Conservation (phyloP, 2,888 invertebrate species). For the Hoplodrina blanda region DNA sequence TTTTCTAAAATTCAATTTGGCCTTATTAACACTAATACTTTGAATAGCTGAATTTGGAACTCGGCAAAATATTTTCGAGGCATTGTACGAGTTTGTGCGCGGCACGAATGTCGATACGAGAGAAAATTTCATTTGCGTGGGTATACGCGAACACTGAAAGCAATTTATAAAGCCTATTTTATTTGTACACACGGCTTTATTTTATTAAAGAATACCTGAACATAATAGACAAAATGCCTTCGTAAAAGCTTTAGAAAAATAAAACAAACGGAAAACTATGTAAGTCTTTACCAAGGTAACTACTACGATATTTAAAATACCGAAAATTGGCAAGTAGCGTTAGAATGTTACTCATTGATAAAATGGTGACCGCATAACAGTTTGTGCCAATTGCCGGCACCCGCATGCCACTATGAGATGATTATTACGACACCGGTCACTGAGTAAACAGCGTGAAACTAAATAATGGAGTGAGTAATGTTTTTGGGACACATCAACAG, state of each 20-base stretch:
- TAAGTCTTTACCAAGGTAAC: slow-evolving; percentile 16
- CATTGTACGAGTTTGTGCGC: slow-evolving; percentile 20
- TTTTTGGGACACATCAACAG: slow-evolving; percentile 36
- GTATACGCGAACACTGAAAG: slow-evolving; percentile 15
- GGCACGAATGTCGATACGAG: slow-evolving; percentile 15
- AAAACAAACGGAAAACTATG: slow-evolving; percentile 1
- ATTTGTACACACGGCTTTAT: slow-evolving; percentile 15
- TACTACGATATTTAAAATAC: slow-evolving; percentile 35
- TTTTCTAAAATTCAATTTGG: neutral
- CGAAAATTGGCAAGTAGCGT: slow-evolving; percentile 48
- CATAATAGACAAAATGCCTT: neutral
- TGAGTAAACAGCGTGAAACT: slow-evolving; percentile 50
- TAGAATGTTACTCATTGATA: slow-evolving; percentile 67
- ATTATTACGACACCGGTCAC: slow-evolving; percentile 64
- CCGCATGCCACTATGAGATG: slow-evolving; percentile 65
- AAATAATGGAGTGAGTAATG: slow-evolving; percentile 47
- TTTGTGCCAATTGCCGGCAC: slow-evolving; percentile 73
- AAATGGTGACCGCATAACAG: slow-evolving; percentile 72
- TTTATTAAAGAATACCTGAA: slow-evolving; percentile 4
- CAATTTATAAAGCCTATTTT: slow-evolving; percentile 24
- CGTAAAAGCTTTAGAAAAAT: neutral
- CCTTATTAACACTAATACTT: slow-evolving; percentile 6
- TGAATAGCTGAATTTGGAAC: slow-evolving; percentile 27
- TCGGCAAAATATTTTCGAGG: slow-evolving; percentile 31
- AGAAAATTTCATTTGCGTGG: slow-evolving; percentile 39